Evolutionary conservation across 2,113 vertebrate genomes (phyloP), one percentile per base, ranked within the genome.

Genomic region (Marmota flaviventris): DNA sequence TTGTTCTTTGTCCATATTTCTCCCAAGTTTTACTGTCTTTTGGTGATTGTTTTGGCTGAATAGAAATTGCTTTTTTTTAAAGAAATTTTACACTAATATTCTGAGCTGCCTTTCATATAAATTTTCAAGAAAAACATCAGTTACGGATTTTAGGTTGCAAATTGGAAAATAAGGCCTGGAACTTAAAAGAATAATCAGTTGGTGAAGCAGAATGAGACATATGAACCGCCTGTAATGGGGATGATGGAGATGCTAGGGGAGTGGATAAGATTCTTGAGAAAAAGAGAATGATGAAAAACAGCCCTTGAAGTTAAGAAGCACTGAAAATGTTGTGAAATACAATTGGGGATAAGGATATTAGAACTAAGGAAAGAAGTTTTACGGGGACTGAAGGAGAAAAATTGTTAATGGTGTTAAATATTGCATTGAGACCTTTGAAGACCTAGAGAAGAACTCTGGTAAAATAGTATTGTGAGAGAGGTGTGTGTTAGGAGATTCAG

Each of bases 141-240:
- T 81, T 97, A 67, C 45, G 94, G 51, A 93, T 89, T 93, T 95
- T 82, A 95, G 25, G 12, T 95, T 95, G 16, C 70, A 88, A 87
- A 65, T 88, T 90, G 29, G 34, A 67, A 91, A 94, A 83, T 77
- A 72, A 61, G 32, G 12, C 7, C 20, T 89, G 37, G 32, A 76
- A 29, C 51, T 85, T 82, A 65, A 85, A 69, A 91, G 17, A 78
- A 63, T 37, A 81, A 13, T 42, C 20, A 53, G 53, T 1, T 42
- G 32, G 5, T 58, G 85, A 81, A 89, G 73, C 56, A 53, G 48
- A 39, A 9, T 75, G 39, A 87, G 34, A 56, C 4, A 39, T 2
- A 2, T 45, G 56, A 79, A 86, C 37, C 5, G 37, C 69, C 48
- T 87, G 1, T 92, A 18, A 63, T 73, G 22, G 5, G 90, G 29